Evolutionary conservation across 2,113 vertebrate genomes (phyloP).

Genomic region (Xyliphius kryptos): DNA sequence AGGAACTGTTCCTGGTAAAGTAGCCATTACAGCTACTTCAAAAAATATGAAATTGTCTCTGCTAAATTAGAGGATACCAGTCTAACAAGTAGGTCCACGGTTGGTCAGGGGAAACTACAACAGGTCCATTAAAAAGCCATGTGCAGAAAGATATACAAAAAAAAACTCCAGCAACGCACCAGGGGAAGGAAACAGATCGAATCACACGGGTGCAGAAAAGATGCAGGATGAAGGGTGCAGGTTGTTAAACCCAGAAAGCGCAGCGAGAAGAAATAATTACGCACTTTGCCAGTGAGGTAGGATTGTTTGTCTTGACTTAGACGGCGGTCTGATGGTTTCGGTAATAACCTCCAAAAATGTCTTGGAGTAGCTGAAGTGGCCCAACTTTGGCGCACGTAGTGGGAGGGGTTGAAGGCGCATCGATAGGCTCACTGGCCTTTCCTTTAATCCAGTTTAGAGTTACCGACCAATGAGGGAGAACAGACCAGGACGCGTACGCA

Average conservation of each 20-base stretch:
- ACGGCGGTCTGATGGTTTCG: slow-evolving; percentile 58
- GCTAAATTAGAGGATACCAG: slow-evolving; percentile 34
- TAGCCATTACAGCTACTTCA: slow-evolving; percentile 68
- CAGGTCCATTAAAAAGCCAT: slow-evolving; percentile 40
- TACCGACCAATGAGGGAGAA: slow-evolving; percentile 66
- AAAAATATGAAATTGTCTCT: slow-evolving; percentile 14
- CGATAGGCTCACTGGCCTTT: slow-evolving; percentile 76
- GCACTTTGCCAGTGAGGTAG: slow-evolving; percentile 27
- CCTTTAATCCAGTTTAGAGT: slow-evolving; percentile 77
- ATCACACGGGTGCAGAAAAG: not conserved
- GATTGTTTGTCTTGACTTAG: slow-evolving; percentile 54
- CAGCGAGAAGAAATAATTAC: slow-evolving; percentile 21
- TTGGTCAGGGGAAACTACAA: slow-evolving; percentile 18
- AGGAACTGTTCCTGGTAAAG: slow-evolving; percentile 84
- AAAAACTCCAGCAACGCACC: slow-evolving; percentile 57
- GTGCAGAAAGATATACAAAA: slow-evolving; percentile 38
- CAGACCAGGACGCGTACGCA: slow-evolving; percentile 37
- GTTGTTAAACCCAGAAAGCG: slow-evolving; percentile 24
- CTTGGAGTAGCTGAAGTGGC: slow-evolving; percentile 75
- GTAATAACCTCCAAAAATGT: slow-evolving; percentile 60
- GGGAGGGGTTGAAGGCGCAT: slow-evolving; percentile 65
- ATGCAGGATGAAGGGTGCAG: slow-evolving; percentile 1
- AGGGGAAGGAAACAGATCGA: slow-evolving; percentile 30
- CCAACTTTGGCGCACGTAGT: slow-evolving; percentile 67
- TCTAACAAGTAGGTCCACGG: slow-evolving; percentile 52